Conservation (phyloP, 2,113 vertebrate genomes). For the Dipodomys stephensi region DNA sequence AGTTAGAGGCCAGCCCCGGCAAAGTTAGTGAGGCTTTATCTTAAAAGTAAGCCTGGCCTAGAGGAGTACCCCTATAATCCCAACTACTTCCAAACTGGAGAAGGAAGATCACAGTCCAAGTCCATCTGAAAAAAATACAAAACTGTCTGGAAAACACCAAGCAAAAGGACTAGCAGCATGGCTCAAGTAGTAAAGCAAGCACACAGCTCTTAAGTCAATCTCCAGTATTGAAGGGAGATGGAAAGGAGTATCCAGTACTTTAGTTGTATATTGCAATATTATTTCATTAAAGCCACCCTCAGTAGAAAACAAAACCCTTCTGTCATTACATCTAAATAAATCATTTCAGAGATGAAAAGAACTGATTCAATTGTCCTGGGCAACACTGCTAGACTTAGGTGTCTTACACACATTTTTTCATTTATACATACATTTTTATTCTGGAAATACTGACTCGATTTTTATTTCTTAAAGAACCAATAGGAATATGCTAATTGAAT, state of each 20-base stretch:
- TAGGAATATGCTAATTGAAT: neutral
- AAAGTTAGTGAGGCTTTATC: too few species aligned
- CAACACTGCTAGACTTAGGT: neutral
- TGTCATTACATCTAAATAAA: neutral
- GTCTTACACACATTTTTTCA: neutral
- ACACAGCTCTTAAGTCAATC: too few species aligned
- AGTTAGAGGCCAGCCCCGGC: too few species aligned
- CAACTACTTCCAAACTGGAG: too few species aligned
- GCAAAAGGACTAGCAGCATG: too few species aligned
- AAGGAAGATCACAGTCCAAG: too few species aligned
- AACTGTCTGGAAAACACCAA: too few species aligned
- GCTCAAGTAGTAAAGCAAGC: too few species aligned
- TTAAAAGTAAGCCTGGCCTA: too few species aligned
- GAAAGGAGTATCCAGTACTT: neutral
- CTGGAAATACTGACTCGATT: neutral
- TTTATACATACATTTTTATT: neutral
- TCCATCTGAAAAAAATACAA: too few species aligned
- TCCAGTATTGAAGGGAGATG: too few species aligned
- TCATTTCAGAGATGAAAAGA: neutral
- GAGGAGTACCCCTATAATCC: too few species aligned
- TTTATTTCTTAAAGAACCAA: conserved; percentile 15
- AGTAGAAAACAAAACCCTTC: neutral
- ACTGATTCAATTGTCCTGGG: neutral
- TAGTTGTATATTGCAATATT: neutral
- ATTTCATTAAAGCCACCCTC: neutral